Conservation (phyloP, 1,140 invertebrate genomes). For the Danaus plexippus region DNA sequence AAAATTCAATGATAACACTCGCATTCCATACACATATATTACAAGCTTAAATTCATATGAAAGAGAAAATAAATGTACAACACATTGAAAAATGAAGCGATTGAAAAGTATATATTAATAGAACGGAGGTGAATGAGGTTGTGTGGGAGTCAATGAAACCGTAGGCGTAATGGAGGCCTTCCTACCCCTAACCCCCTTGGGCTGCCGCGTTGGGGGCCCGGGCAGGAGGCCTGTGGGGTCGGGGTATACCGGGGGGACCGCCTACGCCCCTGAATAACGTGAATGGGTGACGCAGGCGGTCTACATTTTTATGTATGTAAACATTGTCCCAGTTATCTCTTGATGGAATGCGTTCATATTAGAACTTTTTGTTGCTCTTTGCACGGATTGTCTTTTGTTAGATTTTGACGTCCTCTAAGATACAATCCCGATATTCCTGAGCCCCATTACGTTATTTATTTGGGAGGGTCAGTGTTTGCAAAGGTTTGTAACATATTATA, state of each 20-base stretch:
- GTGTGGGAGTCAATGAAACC: slow-evolving; percentile 43
- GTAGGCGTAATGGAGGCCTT: slow-evolving; percentile 25
- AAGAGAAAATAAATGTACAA: background rate
- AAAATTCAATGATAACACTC: too few relatives aligned
- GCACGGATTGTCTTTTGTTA: too few relatives aligned
- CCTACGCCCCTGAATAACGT: slow-evolving; percentile 6
- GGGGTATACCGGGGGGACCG: background rate
- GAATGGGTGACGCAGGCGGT: slow-evolving; percentile 37
- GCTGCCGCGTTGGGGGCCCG: background rate
- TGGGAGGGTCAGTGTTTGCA: too few relatives aligned
- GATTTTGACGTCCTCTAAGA: too few relatives aligned
- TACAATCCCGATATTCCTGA: too few relatives aligned
- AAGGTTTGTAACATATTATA: too few relatives aligned
- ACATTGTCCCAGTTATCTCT: slow-evolving; percentile 15
- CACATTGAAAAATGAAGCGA: background rate
- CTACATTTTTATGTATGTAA: slow-evolving; percentile 32
- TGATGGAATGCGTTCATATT: slow-evolving; percentile 4
- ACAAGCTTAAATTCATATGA: too few relatives aligned
- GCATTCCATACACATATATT: too few relatives aligned
- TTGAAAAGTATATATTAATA: too few relatives aligned
- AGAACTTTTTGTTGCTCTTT: too few relatives aligned
- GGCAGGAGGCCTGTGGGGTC: slow-evolving; percentile 10
- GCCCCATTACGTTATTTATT: too few relatives aligned
- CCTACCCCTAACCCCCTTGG: background rate
- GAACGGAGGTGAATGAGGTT: slow-evolving; percentile 28